Evolutionary conservation across 2,113 vertebrate species (phyloP), one percentile per base, ranked within the genome.

Genomic region (Phrynosoma blainvillii): DNA sequence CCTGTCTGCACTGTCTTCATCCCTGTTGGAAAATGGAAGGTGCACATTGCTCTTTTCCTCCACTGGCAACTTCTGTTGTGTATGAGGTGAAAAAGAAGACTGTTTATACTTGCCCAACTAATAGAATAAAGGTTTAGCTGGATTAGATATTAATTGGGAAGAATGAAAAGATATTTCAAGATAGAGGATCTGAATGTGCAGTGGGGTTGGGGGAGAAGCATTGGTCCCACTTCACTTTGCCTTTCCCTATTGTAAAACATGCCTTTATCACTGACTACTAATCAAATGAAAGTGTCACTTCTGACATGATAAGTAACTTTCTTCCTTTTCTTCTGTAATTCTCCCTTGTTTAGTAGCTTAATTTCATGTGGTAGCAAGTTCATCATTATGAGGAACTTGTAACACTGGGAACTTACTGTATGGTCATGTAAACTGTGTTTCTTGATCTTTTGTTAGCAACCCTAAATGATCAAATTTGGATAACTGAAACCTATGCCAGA

Each of bases 231-330:
- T 16, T 62, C 5, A 7, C 47, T 47, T 77, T 47, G 14, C 40
- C 40, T 21, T 12, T 40, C 36, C 23, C 8, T 66, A 9, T 80
- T 54, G 30, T 40, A 14, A 82, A 82, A 65, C 20, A 40, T 81
- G 13, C 36, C 12, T 54, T 87, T 52, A 52, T 68, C n/a, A 66
- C 36, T 65, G 74, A 82, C 59, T 90, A 71, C 21, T 18, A 75
- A 86, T 87, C 82, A 92, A 90, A 74, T 73, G 65, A 76, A 65
- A 87, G 56, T 36, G 82, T 77, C 86, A 74, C 11, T 83, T 21
- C 75, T 86, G 14, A 40, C 66, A 52, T 82, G 23, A 18, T 75
- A 1, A 87, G 42, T 62, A 59, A 79, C 13, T 56, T 65, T 65
- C 25, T 36, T 76, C 12, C 18, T 7, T 18, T 23, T 30, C 40